These are phyloP conservation scores for Phaenicophaeus curvirostris DNA, from an alignment of 2,797 vertebrate genomes.

Conservation along the genomic window DNA sequence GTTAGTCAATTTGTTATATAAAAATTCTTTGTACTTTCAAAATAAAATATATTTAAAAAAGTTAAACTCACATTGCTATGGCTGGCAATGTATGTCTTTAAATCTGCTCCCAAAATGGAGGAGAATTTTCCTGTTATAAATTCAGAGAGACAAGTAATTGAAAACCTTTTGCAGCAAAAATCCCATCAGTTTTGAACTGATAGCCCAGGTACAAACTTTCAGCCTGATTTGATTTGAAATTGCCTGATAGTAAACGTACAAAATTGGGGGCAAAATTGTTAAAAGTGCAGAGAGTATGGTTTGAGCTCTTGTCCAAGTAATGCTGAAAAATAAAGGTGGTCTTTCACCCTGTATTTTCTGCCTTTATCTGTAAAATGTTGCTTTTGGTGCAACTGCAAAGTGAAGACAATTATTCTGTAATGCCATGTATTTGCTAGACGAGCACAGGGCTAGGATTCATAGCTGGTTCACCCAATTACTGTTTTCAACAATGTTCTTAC, in stretches of 20 bases:
- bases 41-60: background rate
- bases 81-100: background rate
- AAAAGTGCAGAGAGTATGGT: background rate
- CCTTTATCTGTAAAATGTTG: conserved; percentile 28
- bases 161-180: background rate
- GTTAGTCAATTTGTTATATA: background rate
- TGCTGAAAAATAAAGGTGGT: conserved; percentile 4
- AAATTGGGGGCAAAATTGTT: background rate
- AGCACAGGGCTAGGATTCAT: conserved; percentile 43
- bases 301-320: background rate
- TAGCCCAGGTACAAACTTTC: background rate
- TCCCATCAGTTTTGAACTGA: background rate
- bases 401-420: conserved; percentile 65
- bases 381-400: conserved; percentile 29
- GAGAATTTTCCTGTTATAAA: background rate
- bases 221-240: conserved; percentile 12
- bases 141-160: background rate
- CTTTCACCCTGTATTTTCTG: conserved; percentile 1
- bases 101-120: background rate
- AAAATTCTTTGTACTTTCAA: background rate
- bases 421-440: conserved; percentile 50
- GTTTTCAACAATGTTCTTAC: conserved; percentile 56
- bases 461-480: conserved; percentile 67
- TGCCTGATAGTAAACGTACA: background rate
- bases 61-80: background rate